These are phyloP conservation scores for Ptychochromis oligacanthus DNA, from an alignment of 2,113 vertebrate genomes.

Conservation along the genomic window DNA sequence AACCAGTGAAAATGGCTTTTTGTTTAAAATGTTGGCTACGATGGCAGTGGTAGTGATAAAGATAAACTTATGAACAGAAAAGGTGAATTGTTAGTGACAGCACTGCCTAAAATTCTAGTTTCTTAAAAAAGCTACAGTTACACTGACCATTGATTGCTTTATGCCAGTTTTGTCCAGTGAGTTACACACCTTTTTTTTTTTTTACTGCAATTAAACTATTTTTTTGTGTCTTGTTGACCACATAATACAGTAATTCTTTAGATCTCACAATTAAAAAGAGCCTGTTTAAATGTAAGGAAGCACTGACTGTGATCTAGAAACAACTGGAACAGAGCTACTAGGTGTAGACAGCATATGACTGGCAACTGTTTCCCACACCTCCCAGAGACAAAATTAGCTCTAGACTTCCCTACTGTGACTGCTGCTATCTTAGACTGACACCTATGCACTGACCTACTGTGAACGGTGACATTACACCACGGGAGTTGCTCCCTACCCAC, in stretches of 20 bases:
- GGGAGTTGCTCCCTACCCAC: constrained; percentile 10
- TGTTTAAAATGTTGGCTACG: neutral
- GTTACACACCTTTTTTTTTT: no score
- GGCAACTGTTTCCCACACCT: constrained; percentile 79
- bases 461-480: constrained; percentile 59
- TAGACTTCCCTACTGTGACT: constrained; percentile 63
- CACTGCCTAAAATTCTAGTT: neutral
- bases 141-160: neutral
- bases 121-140: neutral
- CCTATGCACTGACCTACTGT: constrained; percentile 45
- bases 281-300: neutral
- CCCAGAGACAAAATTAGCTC: constrained; percentile 58
- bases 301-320: constrained; percentile 35
- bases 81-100: no score
- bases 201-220: neutral
- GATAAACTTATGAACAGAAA: no score
- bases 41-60: neutral
- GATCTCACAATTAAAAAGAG: neutral
- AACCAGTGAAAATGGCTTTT: neutral
- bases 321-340: constrained; percentile 55
- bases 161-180: no score
- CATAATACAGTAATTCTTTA: neutral
- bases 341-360: constrained; percentile 75
- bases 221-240: neutral
- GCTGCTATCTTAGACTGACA: constrained; percentile 65